These are phyloP conservation scores for Lasaia peninsularis DNA, from an alignment of 1,140 invertebrate species.

Conservation along the genomic window DNA sequence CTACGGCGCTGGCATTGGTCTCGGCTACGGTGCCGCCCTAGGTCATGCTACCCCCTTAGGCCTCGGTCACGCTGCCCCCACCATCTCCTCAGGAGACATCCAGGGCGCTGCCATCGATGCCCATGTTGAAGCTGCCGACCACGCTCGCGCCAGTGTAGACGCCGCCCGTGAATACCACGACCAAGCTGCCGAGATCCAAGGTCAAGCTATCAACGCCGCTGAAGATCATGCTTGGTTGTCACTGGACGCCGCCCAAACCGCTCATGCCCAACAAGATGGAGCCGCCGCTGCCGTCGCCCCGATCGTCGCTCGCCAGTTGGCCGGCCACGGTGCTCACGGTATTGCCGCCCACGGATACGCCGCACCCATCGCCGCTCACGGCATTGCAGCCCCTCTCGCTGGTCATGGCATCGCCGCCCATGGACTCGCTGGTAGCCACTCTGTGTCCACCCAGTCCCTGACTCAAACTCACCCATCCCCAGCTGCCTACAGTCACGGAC, in stretches of 20 bases:
- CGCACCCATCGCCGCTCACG: background rate
- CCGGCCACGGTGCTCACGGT: background rate
- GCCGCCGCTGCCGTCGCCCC: background rate
- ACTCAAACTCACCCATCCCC: background rate
- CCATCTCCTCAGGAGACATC: background rate
- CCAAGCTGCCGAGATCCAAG: background rate
- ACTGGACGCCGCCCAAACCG: background rate
- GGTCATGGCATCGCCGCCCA: background rate
- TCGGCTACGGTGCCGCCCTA: background rate
- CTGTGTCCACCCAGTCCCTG: background rate
- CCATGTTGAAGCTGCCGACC: background rate
- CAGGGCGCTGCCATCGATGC: background rate
- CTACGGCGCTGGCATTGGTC: background rate
- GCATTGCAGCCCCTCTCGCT: background rate
- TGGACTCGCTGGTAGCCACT: background rate
- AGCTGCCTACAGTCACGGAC: background rate
- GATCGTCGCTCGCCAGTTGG: background rate
- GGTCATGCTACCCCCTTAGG: background rate
- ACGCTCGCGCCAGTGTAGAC: background rate
- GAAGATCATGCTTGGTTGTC: background rate
- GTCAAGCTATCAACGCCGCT: background rate
- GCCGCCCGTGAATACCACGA: background rate
- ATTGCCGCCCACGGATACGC: background rate
- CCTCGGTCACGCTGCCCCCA: background rate
- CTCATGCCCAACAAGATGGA: background rate